These are phyloP conservation scores for Patagioenas fasciata DNA, from an alignment of 2,113 vertebrate species.

Conservation along the genomic window DNA sequence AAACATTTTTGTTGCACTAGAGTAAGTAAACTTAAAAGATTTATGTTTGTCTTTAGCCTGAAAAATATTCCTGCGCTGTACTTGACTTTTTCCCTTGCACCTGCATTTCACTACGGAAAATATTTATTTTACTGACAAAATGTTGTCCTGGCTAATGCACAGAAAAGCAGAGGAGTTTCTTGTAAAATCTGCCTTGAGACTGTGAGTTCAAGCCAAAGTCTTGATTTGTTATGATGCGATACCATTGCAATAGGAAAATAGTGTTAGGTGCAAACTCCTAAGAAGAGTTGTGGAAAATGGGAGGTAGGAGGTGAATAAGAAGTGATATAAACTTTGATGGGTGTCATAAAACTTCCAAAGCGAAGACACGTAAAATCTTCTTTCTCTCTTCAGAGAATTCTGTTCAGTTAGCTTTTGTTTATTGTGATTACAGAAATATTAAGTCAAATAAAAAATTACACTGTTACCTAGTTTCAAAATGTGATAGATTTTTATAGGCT, in stretches of 20 bases:
- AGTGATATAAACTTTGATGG: neutral
- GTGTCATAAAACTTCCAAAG: neutral
- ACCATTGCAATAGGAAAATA: neutral
- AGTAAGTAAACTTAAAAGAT: neutral
- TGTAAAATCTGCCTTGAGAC: neutral
- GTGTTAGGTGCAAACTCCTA: neutral
- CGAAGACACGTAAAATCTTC: neutral
- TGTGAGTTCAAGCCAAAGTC: neutral
- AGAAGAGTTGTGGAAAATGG: neutral
- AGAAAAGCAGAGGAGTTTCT: neutral
- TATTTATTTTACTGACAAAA: neutral
- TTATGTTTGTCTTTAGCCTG: neutral
- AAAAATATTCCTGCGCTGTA: neutral
- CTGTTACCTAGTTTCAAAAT: neutral
- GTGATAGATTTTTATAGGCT: neutral
- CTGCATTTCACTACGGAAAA: neutral
- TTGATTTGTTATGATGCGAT: neutral
- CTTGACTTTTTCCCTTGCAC: neutral
- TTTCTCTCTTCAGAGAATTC: neutral
- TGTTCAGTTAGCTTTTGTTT: neutral
- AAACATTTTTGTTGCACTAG: neutral
- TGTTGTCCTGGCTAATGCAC: neutral
- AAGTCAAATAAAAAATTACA: neutral
- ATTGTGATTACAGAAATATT: neutral
- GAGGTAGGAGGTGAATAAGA: neutral